Percentiles rank a stretch among this genome's conserved stretches.
Evolutionary conservation across 2,797 vertebrate species (phyloP).

Genomic region (Nyctalus aviator): DNA sequence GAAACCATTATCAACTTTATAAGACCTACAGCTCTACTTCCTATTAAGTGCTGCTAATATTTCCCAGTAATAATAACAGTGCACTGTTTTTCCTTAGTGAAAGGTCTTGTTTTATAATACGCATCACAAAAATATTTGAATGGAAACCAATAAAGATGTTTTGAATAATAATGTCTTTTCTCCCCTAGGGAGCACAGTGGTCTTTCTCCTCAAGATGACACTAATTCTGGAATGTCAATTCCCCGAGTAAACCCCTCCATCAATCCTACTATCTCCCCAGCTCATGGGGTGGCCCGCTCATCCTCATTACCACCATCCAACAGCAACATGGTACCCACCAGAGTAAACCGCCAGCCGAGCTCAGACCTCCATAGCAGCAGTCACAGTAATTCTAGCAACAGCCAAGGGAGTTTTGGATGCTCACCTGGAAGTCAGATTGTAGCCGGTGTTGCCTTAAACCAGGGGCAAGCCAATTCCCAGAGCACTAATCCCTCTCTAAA

Average conservation of each 20-base stretch:
- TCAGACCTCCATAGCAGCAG: slow-evolving; percentile 89
- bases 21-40: background rate
- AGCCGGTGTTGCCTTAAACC: slow-evolving; percentile 88
- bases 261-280: slow-evolving; percentile 88
- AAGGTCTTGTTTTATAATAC: slow-evolving; percentile 56
- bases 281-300: slow-evolving; percentile 84
- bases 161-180: slow-evolving; percentile 65
- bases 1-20: slow-evolving; percentile 27
- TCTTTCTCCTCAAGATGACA: slow-evolving; percentile 97
- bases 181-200: slow-evolving; percentile 94
- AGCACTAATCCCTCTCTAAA: slow-evolving; percentile 87
- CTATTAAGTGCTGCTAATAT: slow-evolving; percentile 38
- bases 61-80: slow-evolving; percentile 13
- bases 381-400: slow-evolving; percentile 85
- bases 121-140: slow-evolving; percentile 56
- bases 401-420: slow-evolving; percentile 88
- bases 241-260: slow-evolving; percentile 88
- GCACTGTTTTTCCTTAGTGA: slow-evolving; percentile 55
- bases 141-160: slow-evolving; percentile 50
- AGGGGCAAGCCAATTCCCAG: slow-evolving; percentile 88
- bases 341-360: slow-evolving; percentile 87
- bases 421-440: slow-evolving; percentile 92
- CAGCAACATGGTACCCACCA: slow-evolving; percentile 88
- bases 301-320: slow-evolving; percentile 87
- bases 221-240: slow-evolving; percentile 92